These are phyloP conservation scores for Synchiropus splendidus DNA, from an alignment of 2,113 vertebrate species.

Conservation along the genomic window DNA sequence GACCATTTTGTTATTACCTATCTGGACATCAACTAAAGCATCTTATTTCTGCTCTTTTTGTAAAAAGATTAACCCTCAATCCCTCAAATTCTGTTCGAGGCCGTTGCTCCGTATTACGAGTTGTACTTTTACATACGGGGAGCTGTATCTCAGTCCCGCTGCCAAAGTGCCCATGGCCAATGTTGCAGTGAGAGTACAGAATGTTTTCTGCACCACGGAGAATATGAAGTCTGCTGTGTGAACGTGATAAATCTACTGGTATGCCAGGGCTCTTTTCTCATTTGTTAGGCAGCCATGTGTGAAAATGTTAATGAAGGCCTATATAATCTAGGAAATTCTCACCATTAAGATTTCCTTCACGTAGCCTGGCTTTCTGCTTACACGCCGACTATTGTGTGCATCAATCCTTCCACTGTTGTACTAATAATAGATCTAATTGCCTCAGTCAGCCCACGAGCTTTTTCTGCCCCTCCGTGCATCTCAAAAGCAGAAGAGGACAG, in stretches of 20 bases:
- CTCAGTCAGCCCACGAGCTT: slow-evolving; percentile 64
- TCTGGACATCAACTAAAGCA: no score
- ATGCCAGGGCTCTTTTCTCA: slow-evolving; percentile 82
- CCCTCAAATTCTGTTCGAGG: slow-evolving; percentile 12
- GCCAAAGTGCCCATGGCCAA: slow-evolving; percentile 37
- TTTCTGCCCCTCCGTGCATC: slow-evolving; percentile 49
- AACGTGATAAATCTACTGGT: slow-evolving; percentile 72
- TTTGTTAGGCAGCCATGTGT: slow-evolving; percentile 90
- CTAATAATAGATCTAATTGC: slow-evolving; percentile 79
- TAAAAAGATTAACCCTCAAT: neutral
- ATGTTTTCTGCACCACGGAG: slow-evolving; percentile 29
- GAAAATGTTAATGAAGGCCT: slow-evolving; percentile 98
- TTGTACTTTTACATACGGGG: slow-evolving; percentile 30
- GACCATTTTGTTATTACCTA: no score
- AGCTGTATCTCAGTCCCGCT: slow-evolving; percentile 16
- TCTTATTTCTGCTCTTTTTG: neutral
- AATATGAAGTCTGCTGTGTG: slow-evolving; percentile 51
- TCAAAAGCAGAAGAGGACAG: slow-evolving; percentile 44
- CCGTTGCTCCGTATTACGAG: slow-evolving; percentile 20
- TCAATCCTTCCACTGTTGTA: slow-evolving; percentile 74
- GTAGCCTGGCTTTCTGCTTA: slow-evolving; percentile 76
- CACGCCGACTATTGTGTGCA: slow-evolving; percentile 70
- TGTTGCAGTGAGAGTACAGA: slow-evolving; percentile 32
- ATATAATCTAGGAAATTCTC: slow-evolving; percentile 80
- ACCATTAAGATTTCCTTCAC: slow-evolving; percentile 82